Evolutionary conservation across 2,888 invertebrate species (phyloP), one percentile per base, ranked within the genome.

Genomic region (Harmothoe impar): DNA sequence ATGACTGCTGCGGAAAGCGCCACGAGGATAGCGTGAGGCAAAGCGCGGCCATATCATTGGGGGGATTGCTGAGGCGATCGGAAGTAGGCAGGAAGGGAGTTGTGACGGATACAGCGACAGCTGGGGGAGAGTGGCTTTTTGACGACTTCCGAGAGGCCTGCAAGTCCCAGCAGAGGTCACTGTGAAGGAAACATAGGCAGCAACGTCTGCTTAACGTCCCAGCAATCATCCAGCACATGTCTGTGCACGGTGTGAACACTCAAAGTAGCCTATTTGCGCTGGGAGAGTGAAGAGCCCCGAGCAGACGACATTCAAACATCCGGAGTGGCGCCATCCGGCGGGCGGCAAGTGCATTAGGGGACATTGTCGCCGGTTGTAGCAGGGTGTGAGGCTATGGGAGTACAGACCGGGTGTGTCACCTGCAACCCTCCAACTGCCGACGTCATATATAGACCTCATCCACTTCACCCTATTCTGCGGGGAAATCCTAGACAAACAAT

Each of bases 261-360:
- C 15, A n/a, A 62, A n/a, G 20, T 20, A 15, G 72, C 17, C 15
- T 72, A 15, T 72, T 7, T 72, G 15, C 5, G 72, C 15, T 72
- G 3, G 72, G 72, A 29, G 72, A 15, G 29, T 29, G 25, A 72
- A 72, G 68, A 23, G 15, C 29, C 15, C 25, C 72, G 20, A 25
- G 29, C 72, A 72, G 72, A 72, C 72, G 29, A 72, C 72, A 72
- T 29, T 72, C 72, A 72, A 72, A 72, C 72, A 72, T 72, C 29
- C 72, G 29, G 15, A 29, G 72, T 17, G 72, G 29, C 72, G 72
- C 72, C 72, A 29, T 29, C 29, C 31, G 17, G 72, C 29, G 31
- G 25, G 31, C 29, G n/a, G 25, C 15, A 72, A 72, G n/a, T 29
- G 72, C 29, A 72, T 72, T 72, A 29, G 29, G 29, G 17, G 72